A percentile compares a stretch with the other conserved stretches of the same genome.
phyloP scores from a whole-genome alignment of 1,140 invertebrate genomes.

The Pseudomyrmex dendroicus region DNA sequence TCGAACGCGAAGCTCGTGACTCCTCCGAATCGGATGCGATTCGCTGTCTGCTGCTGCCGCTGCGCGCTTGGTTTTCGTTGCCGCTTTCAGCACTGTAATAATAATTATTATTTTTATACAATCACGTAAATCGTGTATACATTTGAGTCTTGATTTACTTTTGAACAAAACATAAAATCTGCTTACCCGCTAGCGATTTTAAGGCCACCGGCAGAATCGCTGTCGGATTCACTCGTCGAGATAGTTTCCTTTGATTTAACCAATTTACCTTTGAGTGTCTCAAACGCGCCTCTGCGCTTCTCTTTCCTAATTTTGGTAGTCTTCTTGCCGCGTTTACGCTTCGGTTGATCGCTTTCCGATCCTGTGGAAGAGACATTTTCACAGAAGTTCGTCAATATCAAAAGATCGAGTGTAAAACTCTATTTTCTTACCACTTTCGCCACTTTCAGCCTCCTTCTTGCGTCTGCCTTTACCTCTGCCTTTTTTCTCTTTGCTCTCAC shows the following conservation, averaged over 20 bases:
- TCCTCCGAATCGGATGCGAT: slow-evolving; percentile 84
- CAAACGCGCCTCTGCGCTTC: slow-evolving; percentile 78
- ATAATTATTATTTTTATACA: background rate
- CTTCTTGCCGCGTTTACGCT: slow-evolving; percentile 86
- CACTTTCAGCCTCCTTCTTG: slow-evolving; percentile 77
- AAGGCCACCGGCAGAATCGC: slow-evolving; percentile 88
- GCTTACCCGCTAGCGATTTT: slow-evolving; percentile 87
- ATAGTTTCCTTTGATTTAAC: slow-evolving; percentile 98
- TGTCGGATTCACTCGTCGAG: slow-evolving; percentile 96
- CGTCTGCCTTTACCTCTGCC: slow-evolving; percentile 78
- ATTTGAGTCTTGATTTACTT: too few species aligned
- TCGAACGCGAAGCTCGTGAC: slow-evolving; percentile 79
- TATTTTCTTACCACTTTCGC: slow-evolving; percentile 83
- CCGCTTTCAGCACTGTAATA: slow-evolving; percentile 85
- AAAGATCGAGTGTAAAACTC: slow-evolving; percentile 29
- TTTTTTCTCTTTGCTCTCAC: slow-evolving; percentile 79
- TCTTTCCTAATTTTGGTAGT: slow-evolving; percentile 81
- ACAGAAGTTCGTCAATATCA: background rate
- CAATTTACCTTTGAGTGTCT: slow-evolving; percentile 93
- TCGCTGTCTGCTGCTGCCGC: slow-evolving; percentile 73
- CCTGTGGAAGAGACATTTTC: slow-evolving; percentile 77
- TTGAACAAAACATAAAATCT: too few species aligned
- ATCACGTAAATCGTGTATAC: too few species aligned
- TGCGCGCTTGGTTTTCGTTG: slow-evolving; percentile 82
- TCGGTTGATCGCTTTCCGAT: slow-evolving; percentile 88